Conservation (phyloP, 2,113 vertebrate species). For the Chauna torquata region DNA sequence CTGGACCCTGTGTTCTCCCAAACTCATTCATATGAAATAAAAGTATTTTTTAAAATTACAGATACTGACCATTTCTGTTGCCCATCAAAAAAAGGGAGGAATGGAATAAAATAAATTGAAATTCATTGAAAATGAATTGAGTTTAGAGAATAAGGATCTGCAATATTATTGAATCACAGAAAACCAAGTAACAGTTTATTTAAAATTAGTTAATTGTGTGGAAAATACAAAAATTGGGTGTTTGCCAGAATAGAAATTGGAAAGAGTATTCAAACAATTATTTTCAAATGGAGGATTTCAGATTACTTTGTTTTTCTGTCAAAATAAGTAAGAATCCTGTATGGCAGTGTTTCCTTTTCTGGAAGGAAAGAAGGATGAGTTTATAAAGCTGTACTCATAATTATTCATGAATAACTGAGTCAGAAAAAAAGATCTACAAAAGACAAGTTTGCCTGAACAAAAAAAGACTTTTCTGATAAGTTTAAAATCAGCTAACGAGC, state of each 20-base stretch:
- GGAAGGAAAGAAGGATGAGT: not conserved
- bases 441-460: not conserved
- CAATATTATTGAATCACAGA: not conserved
- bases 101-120: not conserved
- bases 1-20: not conserved
- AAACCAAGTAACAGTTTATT: not conserved
- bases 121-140: not conserved
- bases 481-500: constrained; percentile 2
- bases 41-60: not conserved
- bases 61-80: not conserved
- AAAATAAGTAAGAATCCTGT: not conserved
- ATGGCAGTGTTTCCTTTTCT: not conserved
- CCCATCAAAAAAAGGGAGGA: not conserved
- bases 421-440: constrained; percentile 7
- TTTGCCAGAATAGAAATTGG: not conserved
- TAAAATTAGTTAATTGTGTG: not conserved
- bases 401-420: not conserved
- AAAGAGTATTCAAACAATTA: not conserved
- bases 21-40: not conserved
- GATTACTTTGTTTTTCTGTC: not conserved
- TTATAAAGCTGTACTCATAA: not conserved
- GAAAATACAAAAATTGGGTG: not conserved
- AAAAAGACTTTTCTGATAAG: not conserved
- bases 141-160: not conserved
- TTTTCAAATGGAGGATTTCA: not conserved